phyloP scores from a whole-genome alignment of 2,888 invertebrate species.

The Orthonychiurus folsomi region DNA sequence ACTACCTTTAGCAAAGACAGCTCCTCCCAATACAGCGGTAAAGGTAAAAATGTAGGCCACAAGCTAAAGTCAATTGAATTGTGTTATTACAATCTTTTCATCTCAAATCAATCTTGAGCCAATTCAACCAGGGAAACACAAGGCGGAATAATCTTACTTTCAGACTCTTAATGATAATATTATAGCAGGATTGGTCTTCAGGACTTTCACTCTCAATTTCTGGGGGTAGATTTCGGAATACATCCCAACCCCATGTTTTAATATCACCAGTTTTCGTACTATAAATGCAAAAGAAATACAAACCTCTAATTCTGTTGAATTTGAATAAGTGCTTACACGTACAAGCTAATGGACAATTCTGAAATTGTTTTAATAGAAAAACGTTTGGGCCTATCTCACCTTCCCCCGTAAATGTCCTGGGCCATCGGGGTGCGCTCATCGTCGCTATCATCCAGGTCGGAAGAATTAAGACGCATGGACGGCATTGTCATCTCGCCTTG shows the following conservation, averaged over 20 bases:
- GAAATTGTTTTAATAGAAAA: slow-evolving; percentile 21
- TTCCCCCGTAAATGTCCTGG: slow-evolving; percentile 81
- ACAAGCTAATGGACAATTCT: slow-evolving; percentile 14
- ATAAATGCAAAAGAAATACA: too few relatives aligned
- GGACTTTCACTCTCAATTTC: slow-evolving; percentile 81
- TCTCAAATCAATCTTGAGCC: too few relatives aligned
- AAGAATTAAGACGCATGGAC: slow-evolving; percentile 38
- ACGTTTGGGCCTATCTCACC: slow-evolving; percentile 52
- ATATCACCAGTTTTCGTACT: slow-evolving; percentile 44
- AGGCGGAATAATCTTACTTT: slow-evolving; percentile 55
- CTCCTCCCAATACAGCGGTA: slow-evolving; percentile 70
- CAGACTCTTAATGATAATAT: slow-evolving; percentile 70
- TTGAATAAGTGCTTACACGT: slow-evolving; percentile 1
- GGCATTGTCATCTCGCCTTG: slow-evolving; percentile 35
- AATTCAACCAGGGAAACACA: neutral
- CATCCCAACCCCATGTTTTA: slow-evolving; percentile 93
- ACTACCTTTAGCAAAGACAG: slow-evolving; percentile 79
- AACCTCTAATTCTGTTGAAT: too few relatives aligned
- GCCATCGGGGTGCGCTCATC: slow-evolving; percentile 80
- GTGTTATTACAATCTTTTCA: too few relatives aligned
- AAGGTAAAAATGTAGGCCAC: slow-evolving; percentile 78
- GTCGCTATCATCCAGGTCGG: slow-evolving; percentile 41
- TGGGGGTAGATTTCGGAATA: slow-evolving; percentile 82
- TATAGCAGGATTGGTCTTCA: slow-evolving; percentile 77
- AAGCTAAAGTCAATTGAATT: slow-evolving; percentile 18